These are phyloP conservation scores for Andrena camellia DNA, from an alignment of 2,888 invertebrate genomes.

Conservation along the genomic window DNA sequence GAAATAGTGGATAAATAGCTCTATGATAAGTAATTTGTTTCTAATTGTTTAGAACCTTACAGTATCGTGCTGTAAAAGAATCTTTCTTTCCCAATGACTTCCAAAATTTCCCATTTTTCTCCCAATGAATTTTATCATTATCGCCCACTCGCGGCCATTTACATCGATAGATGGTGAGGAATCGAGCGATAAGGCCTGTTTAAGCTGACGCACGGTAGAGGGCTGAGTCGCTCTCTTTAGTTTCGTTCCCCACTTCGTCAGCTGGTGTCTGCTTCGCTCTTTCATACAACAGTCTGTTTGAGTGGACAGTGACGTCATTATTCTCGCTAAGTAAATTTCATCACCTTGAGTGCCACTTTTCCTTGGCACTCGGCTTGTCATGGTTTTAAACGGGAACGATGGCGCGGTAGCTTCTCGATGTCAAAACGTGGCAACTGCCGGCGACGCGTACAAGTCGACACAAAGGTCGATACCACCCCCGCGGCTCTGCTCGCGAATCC, in stretches of 20 bases:
- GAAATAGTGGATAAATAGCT: too few relatives aligned
- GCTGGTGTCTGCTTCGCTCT: slow-evolving; percentile 11
- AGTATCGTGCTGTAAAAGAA: too few relatives aligned
- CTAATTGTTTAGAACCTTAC: too few relatives aligned
- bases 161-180: too few relatives aligned
- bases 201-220: slow-evolving; percentile 1
- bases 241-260: slow-evolving; percentile 11
- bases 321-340: slow-evolving; percentile 72
- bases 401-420: slow-evolving; percentile 51
- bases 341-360: slow-evolving; percentile 61
- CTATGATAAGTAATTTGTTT: too few relatives aligned
- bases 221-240: not conserved
- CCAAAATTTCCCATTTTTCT: too few relatives aligned
- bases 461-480: slow-evolving; percentile 49
- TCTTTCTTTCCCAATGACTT: too few relatives aligned
- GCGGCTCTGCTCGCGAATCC: slow-evolving; percentile 12
- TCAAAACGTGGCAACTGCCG: slow-evolving; percentile 50
- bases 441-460: slow-evolving; percentile 22
- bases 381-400: slow-evolving; percentile 33
- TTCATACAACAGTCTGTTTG: slow-evolving; percentile 32
- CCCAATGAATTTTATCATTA: too few relatives aligned
- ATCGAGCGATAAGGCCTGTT: not conserved
- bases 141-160: too few relatives aligned
- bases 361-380: slow-evolving; percentile 46
- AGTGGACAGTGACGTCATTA: slow-evolving; percentile 71